Base-by-base conservation (phyloP, 2,113 vertebrate genomes). In the Zonotrichia leucophrys region DNA sequence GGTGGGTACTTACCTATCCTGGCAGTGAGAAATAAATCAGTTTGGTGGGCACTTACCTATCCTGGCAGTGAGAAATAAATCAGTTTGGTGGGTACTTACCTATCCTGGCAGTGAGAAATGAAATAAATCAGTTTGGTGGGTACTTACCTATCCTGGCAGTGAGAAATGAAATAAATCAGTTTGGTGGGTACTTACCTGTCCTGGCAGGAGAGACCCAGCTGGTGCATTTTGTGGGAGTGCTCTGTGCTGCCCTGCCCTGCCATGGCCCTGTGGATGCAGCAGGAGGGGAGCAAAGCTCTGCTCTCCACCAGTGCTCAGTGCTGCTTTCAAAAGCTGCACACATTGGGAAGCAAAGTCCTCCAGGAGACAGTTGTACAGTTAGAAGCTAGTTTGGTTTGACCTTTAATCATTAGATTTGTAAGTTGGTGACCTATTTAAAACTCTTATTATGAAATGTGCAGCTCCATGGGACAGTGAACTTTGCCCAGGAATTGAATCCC, bases 381-480 rank as follows among this genome's bases (percentile, higher is more conserved):
- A 76, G 72, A 39, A 68, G 39, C 63, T 86, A 76, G 31, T 74
- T 74, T 90, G 73, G 30, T 72, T 76, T 95, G 94, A 95, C 94
- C 90, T 95, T 95, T 91, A 92, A 79, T 92, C 92, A 5, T 91
- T 56, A 39, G 52, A 77, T 87, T 95, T 91, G 62, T 39, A 50
- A 95, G 95, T 70, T 25, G 27, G 72, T 94, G 95, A 94, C 97
- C 92, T 94, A 73, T 92, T 94, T 96, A 87, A 95, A 97, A 94
- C 93, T 94, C 62, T 73, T 95, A 83, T 95, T 96, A 90, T 91
- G 95, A 97, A 97, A 97, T 46, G 58, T 58, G 66, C 50, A 41
- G 14, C 83, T 95, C 95, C 87, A 97, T 91, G 93, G 83, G 95
- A 95, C 93, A 60, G 49, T 94, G 96, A 97, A 95, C 96, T 97